Evolutionary conservation across 2,113 vertebrate species (phyloP).

Genomic region (Aviceda subcristata): DNA sequence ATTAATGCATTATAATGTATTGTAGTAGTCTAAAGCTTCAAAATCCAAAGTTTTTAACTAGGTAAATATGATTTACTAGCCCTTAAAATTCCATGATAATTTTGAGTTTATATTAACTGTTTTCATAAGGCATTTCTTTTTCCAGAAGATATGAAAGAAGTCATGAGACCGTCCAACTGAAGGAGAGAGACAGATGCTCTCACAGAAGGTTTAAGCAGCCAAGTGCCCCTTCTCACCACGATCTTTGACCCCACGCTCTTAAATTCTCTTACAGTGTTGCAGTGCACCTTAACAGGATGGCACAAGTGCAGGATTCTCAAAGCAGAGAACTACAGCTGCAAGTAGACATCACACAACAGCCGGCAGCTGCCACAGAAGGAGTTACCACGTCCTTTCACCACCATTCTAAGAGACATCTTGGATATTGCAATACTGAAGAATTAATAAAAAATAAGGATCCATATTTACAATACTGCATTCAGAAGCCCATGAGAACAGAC

Average conservation of each 20-base stretch:
- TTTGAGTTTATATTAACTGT: not conserved
- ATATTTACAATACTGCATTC: not conserved
- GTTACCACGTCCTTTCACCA: not conserved
- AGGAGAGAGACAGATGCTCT: not conserved
- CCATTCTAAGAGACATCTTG: not conserved
- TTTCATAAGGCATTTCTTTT: not conserved
- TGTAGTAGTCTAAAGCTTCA: not conserved
- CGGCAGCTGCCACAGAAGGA: fast-evolving
- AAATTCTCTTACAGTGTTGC: not conserved
- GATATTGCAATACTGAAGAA: not conserved
- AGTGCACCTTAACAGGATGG: not conserved
- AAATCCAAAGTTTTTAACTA: not conserved
- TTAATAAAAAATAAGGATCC: not conserved
- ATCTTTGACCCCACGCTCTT: not conserved
- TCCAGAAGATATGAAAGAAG: not conserved
- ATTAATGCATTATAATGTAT: not conserved
- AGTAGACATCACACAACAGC: not conserved
- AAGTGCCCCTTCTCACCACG: not conserved
- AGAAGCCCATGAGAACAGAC: not conserved
- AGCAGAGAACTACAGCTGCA: not conserved
- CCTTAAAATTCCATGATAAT: not conserved
- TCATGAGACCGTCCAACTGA: not conserved
- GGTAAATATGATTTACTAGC: not conserved
- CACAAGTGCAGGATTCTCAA: not conserved
- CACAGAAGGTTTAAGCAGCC: not conserved